Evolutionary conservation across 2,113 vertebrate genomes (phyloP).

Genomic region (Puntigrus tetrazona): DNA sequence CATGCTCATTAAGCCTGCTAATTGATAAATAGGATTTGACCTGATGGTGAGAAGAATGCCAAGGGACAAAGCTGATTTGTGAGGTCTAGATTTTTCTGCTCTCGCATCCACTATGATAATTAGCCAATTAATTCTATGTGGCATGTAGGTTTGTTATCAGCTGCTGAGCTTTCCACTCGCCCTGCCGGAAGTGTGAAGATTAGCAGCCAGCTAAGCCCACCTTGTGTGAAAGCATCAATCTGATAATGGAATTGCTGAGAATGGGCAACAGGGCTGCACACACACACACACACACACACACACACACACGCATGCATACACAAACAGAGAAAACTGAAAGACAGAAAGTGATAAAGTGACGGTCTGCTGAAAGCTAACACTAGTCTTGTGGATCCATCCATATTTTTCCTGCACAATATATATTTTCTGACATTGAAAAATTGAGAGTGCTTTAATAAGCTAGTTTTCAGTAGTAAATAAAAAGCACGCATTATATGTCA

Average conservation of each 20-base stretch:
- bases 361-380: background rate
- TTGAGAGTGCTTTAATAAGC: background rate
- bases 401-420: background rate
- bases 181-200: conserved; percentile 6
- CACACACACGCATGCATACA: background rate
- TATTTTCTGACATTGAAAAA: conserved; percentile 23
- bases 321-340: background rate
- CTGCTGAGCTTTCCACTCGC: background rate
- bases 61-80: conserved; percentile 11
- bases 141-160: conserved; percentile 40
- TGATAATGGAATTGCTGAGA: conserved; percentile 19
- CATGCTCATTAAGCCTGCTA: conserved; percentile 26
- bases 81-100: conserved; percentile 19
- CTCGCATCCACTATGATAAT: conserved; percentile 1
- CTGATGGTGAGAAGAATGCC: conserved; percentile 25
- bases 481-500: background rate
- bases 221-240: conserved; percentile 31
- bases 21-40: conserved; percentile 26
- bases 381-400: background rate
- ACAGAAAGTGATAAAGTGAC: background rate
- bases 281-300: background rate
- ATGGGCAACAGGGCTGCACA: conserved; percentile 10
- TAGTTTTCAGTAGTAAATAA: background rate
- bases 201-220: conserved; percentile 22
- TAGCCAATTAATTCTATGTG: conserved; percentile 30